Base-by-base conservation (phyloP, 2,113 vertebrate species). In the Plecotus auritus region DNA sequence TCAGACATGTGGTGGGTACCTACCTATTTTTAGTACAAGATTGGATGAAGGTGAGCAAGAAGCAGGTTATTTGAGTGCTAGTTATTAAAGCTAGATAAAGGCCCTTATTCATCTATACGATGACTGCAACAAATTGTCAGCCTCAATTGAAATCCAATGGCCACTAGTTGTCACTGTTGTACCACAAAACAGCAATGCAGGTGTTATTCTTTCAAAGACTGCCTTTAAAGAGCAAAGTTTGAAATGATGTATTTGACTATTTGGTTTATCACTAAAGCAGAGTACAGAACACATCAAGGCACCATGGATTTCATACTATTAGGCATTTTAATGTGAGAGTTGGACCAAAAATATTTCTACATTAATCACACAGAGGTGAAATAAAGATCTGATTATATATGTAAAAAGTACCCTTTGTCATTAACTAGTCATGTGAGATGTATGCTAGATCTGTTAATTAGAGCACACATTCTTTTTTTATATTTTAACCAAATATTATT, bases 81-180 rank as follows among this genome's bases (percentile, higher is more conserved):
- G 22, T 59, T 95, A 80, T 51, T 73, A 89, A 69, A 92, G 66
- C 47, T 0, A 49, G 47, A 16, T 3, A 28, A 2, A 66, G 1
- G 37, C 20, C 20, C 8, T 74, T 87, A 14, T 14, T 42, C 74
- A 23, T 54, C 47, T 73, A 18, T 14, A 32, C n/a, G 42, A 89
- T 82, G 18, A 6, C 4, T 56, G 3, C 18, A 51, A 22, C 35
- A 72, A 93, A 12, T 22, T 56, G 35, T 37, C 86, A 32, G 11
- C n/a, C 47, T 70, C 87, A 0, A 4, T 85, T 95, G 12, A 83
- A 92, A 64, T 11, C 56, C 88, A 96, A 11, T 72, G 77, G 96
- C 98, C 98, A n/a, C 98, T 98, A 98, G 98, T 98, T 98, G 98
- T 98, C 98, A 98, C 98, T 98, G 97, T 98, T 98, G 98, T 95